Evolutionary conservation across 2,113 vertebrate species (phyloP), one percentile per base, ranked within the genome.

Genomic region (Vulpes lagopus): DNA sequence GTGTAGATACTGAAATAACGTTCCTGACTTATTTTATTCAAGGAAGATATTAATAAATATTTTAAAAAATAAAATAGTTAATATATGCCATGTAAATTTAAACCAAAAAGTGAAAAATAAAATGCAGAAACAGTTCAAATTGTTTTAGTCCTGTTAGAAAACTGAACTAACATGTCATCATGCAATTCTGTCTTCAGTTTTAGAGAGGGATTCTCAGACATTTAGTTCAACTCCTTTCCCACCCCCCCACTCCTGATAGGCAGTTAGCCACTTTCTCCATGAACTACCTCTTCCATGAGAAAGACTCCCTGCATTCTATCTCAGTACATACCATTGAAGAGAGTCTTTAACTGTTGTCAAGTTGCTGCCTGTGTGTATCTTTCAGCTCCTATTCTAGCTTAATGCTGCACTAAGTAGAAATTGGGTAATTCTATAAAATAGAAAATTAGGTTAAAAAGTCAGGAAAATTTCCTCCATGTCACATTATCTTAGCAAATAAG

Each of bases 101-200:
- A 59, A 89, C 27, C 19, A 95, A 65, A 38, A 78, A 81, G 79
- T 53, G 23, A 74, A 87, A 79, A 80, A 3, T 38, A 82, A 88
- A 91, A 78, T 22, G 1, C 30, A 27, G 20, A 95, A 83, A 35
- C 8, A 57, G n/a, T 76, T 91, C 11, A 84, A 38, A 35, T 85
- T 76, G 93, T 71, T 91, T 80, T 84, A 94, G 15, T 38, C 9
- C 22, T 83, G 22, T 87, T 95, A 94, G 59, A 74, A 93, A 92
- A 90, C 0, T 22, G 17, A 73, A 55, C 8, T 49, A 87, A 80
- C 10, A 5, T 20, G 9, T 94, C 32, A 92, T 49, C 94, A 93
- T 69, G 14, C 73, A 93, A 92, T n/a, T 79, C 30, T 30, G 62
- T 67, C 10, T 76, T 96, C 57, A 67, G 89, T 80, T 93, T 89